Evolutionary conservation across 2,113 vertebrate species (phyloP).

Genomic region (Elachura formosa): DNA sequence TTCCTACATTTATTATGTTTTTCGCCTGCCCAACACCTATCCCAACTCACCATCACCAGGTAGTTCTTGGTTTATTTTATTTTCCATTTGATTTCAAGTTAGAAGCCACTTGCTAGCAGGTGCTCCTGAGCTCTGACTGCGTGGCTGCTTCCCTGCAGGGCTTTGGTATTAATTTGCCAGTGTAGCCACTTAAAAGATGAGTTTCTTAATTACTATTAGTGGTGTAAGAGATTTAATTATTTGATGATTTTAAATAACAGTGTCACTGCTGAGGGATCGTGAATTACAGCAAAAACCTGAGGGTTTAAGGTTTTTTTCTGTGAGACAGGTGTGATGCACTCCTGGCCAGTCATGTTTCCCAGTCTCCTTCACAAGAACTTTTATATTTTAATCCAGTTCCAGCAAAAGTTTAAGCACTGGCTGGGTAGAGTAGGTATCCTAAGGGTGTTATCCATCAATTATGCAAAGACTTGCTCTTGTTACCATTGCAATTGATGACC

Average conservation of each 20-base stretch:
- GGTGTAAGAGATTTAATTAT: background rate
- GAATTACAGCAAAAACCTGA: background rate
- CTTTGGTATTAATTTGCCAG: background rate
- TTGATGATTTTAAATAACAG: background rate
- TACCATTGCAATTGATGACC: background rate
- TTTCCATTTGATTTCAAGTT: background rate
- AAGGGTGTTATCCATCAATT: background rate
- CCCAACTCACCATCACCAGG: slow-evolving; percentile 94
- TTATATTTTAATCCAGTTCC: background rate
- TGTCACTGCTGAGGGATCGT: background rate
- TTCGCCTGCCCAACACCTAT: slow-evolving; percentile 90
- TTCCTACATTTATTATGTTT: slow-evolving; percentile 95
- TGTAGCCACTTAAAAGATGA: background rate
- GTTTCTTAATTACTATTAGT: background rate
- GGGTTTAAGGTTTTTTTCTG: background rate
- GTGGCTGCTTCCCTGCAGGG: background rate
- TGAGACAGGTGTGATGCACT: background rate
- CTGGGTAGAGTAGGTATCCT: background rate
- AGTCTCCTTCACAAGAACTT: background rate
- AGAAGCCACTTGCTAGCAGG: background rate
- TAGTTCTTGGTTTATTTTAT: slow-evolving; percentile 31
- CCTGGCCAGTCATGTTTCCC: background rate
- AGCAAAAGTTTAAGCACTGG: background rate
- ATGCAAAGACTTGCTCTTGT: background rate
- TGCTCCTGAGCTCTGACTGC: background rate